A percentile compares a stretch with the other conserved stretches of the same genome.
Conservation (phyloP, 92 coral and sea anemone species). For the Metridium senile region DNA sequence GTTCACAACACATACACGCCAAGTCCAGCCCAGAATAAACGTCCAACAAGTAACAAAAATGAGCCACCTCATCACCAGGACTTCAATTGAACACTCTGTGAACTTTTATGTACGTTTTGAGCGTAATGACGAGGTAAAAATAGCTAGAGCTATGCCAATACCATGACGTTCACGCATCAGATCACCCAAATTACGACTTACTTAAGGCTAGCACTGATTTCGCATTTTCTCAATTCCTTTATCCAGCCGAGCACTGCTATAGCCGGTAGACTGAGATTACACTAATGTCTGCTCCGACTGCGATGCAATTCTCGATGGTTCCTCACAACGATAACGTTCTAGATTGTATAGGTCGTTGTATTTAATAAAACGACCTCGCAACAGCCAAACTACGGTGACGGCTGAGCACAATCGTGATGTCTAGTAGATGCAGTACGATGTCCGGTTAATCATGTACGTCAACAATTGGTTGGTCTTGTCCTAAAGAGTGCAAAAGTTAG, state of each 20-base stretch:
- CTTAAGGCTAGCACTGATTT: not conserved
- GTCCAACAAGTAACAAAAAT: slow-evolving; percentile 18
- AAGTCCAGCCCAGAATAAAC: slow-evolving; percentile 14
- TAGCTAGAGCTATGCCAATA: not conserved
- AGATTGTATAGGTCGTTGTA: not conserved
- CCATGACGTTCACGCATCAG: slow-evolving; percentile 3
- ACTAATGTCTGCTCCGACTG: not conserved
- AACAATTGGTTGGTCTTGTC: no score
- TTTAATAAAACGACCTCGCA: not conserved
- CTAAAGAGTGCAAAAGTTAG: not conserved
- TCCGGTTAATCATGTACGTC: no score
- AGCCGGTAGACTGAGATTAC: not conserved
- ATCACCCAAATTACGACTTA: not conserved
- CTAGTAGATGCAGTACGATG: no score
- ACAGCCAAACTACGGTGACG: no score
- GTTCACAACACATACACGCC: not conserved
- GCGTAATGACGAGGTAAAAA: no score
- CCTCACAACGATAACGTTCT: not conserved
- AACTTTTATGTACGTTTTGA: no score
- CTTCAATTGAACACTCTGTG: no score
- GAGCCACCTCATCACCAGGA: not conserved
- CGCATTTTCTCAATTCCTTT: not conserved
- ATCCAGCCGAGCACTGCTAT: not conserved
- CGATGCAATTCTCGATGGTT: not conserved
- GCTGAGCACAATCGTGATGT: no score